Evolutionary conservation across 1,140 invertebrate species (phyloP), one percentile per base, ranked within the genome.

Genomic region (Drosophila mayri): DNA sequence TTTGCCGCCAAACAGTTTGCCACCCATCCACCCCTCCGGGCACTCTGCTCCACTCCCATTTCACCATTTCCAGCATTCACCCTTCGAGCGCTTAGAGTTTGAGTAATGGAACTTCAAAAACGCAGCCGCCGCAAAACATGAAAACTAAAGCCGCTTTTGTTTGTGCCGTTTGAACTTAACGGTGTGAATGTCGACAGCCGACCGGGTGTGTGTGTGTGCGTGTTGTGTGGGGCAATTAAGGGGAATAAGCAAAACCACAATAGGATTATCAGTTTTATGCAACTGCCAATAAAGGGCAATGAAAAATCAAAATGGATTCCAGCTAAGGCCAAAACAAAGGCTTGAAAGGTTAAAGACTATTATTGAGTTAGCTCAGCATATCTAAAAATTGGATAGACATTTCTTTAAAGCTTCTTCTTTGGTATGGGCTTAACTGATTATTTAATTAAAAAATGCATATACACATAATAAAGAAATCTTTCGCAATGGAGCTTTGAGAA

Each of bases 71-170:
- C 28, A 30, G 16, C 30, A 71, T 79, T 68, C 66, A 65, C 40
- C 32, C 64, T 77, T 52, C 52, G 18, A 59, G 63, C 64, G 75
- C 43, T 78, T 77, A 57, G 80, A 63, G 77, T 68, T 80, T 90
- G 85, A 88, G 85, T 90, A 88, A 88, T 90, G 84, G 85, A 72
- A 82, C 81, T 87, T 90, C 84, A 90, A 88, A 79, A 88, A 90
- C 85, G 85, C 84, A 88, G 65, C 47, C 68, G 74, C 84, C 84
- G 47, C 84, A 88, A 79, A 88, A 88, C 84, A 88, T 81, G 77
- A 68, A 81, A 85, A 72, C 81, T 55, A 88, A 90, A 90, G 85
- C 85, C 77, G 77, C 74, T 90, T 88, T 78, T 90, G 77, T 85
- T 81, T 85, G 82, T 76, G 62, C 35, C 50, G 67, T 40, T 59